Base-by-base conservation (phyloP, 1,140 invertebrate species). In the Plodia interpunctella region DNA sequence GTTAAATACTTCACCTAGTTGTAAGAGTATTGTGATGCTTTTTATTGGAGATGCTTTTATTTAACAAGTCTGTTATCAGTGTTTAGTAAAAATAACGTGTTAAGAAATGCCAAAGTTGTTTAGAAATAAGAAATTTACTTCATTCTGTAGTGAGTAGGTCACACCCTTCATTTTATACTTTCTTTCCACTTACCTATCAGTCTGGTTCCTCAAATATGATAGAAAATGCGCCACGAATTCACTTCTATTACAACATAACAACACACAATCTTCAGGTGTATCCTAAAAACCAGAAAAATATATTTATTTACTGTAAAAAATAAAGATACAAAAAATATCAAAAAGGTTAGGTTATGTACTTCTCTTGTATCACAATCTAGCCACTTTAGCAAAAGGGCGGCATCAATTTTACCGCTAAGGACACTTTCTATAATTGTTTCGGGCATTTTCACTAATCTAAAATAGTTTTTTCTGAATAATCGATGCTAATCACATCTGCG, bases 211-310 rank as follows among this genome's bases (percentile, higher is more conserved):
- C 57, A 88, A 72, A 71, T 74, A 88, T 0, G 83, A 78, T 20
- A 88, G 73, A 68, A 88, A 88, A 67, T 79, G 81, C 17, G 75
- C 71, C 17, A 84, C 81, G 70, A 87, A 87, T 61, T 86, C 83
- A 38, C 74, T 80, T 57, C 70, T 83, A 66, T 73, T 83, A 54
- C 80, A 83, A 62, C 82, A 84, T 19, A 75, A 60, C 57, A 87
- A 67, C 53, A 82, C 72, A 70, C 80, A 80, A 60, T 88, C 81
- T 49, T 84, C 83, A 28, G 80, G 65, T 32, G 70, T 70, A 32
- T 72, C 78, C 85, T 88, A 65, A 65, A 86, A 85, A 58, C 18
- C 58, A 44, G 28, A 63, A 64, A 59, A 65, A 25, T 8, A 63
- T 59, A 62, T 62, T 49, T 63, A 63, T 53, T 25, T 28, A 64